Percentiles rank a stretch among this genome's conserved stretches.
Evolutionary conservation across 2,888 invertebrate species (phyloP).

Genomic region (Odontocerum albicorne): DNA sequence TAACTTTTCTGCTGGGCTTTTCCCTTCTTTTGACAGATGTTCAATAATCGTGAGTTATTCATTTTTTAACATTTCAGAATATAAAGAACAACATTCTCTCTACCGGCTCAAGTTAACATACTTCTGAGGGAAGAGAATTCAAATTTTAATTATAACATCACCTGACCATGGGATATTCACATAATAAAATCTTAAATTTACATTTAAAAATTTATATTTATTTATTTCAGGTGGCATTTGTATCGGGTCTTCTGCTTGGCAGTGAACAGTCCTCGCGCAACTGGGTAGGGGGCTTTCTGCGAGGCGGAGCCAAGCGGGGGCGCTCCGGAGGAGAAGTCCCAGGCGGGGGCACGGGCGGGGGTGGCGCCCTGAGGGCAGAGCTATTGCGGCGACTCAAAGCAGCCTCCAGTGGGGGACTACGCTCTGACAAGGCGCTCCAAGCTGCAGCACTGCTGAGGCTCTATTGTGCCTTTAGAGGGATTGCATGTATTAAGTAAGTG

Average conservation of each 20-base stretch:
- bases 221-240: slow-evolving; percentile 69
- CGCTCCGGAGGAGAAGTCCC: slow-evolving; percentile 16
- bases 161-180: too few species aligned
- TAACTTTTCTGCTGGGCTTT: too few species aligned
- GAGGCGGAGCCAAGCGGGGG: slow-evolving; percentile 75
- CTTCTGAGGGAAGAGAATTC: too few species aligned
- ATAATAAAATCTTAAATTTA: too few species aligned
- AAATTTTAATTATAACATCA: too few species aligned
- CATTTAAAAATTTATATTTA: too few species aligned
- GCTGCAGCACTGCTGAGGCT: slow-evolving; percentile 88
- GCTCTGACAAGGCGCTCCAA: slow-evolving; percentile 72
- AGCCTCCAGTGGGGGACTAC: slow-evolving; percentile 61
- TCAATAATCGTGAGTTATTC: too few species aligned
- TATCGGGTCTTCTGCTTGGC: slow-evolving; percentile 86
- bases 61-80: too few species aligned
- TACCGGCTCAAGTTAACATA: too few species aligned
- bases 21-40: too few species aligned
- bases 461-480: slow-evolving; percentile 90
- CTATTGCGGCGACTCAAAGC: slow-evolving; percentile 72
- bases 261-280: slow-evolving; percentile 86
- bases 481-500: slow-evolving; percentile 83
- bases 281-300: slow-evolving; percentile 92
- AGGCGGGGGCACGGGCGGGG: slow-evolving; percentile 61
- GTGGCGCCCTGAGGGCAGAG: slow-evolving; percentile 75
- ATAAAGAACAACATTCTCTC: too few species aligned